These are phyloP conservation scores for Gastrophysa polygoni DNA, from an alignment of 2,888 invertebrate genomes.

Conservation along the genomic window DNA sequence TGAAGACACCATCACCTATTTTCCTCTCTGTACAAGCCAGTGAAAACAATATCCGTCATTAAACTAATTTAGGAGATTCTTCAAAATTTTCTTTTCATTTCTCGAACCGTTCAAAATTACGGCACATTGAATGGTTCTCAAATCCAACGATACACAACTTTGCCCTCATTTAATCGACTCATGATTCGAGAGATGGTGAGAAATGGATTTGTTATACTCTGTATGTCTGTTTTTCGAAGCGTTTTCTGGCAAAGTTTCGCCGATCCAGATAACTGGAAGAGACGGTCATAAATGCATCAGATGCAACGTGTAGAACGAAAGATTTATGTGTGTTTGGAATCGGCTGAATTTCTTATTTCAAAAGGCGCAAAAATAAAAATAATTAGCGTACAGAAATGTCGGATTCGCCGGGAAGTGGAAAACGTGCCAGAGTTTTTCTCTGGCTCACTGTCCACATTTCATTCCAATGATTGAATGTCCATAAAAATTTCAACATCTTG, in stretches of 20 bases:
- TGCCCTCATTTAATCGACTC: too few relatives aligned
- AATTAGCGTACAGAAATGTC: background rate
- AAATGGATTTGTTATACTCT: too few relatives aligned
- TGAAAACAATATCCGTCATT: too few relatives aligned
- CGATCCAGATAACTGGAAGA: background rate
- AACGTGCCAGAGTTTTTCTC: background rate
- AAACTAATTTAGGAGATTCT: too few relatives aligned
- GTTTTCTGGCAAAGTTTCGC: background rate
- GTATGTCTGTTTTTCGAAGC: background rate
- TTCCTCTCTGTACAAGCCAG: too few relatives aligned
- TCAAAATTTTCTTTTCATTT: too few relatives aligned
- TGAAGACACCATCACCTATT: too few relatives aligned
- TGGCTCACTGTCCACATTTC: slow-evolving; percentile 20
- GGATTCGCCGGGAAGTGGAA: background rate
- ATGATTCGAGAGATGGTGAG: too few relatives aligned
- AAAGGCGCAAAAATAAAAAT: background rate
- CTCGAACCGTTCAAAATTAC: too few relatives aligned
- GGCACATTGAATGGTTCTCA: too few relatives aligned
- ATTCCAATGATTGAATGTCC: slow-evolving; percentile 42
- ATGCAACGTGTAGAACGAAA: background rate
- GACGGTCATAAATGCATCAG: background rate
- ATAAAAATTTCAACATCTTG: slow-evolving; percentile 24
- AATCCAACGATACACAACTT: too few relatives aligned
- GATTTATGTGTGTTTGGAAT: background rate
- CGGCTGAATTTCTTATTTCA: background rate